Evolutionary conservation across 2,888 invertebrate genomes (phyloP).

Genomic region (Brachylomia viminalis): DNA sequence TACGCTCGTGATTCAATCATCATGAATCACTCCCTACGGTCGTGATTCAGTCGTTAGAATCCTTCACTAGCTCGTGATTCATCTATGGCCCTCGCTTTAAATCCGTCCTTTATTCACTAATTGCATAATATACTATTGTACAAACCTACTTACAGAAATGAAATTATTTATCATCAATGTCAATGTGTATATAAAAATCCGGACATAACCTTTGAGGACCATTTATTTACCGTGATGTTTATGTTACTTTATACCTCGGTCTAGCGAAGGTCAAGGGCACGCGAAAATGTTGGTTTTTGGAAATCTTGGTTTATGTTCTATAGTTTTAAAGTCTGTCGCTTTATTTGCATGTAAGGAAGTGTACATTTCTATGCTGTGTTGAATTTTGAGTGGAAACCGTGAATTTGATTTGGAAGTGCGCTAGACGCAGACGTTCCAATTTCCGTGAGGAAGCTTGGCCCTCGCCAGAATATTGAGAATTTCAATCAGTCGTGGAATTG

Average conservation of each 20-base stretch:
- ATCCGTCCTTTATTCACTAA: too few relatives aligned
- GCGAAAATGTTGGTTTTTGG: background rate
- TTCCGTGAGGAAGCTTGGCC: conserved; percentile 49
- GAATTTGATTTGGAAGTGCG: conserved; percentile 38
- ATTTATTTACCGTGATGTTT: background rate
- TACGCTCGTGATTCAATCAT: too few relatives aligned
- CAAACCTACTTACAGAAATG: too few relatives aligned
- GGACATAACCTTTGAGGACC: too few relatives aligned
- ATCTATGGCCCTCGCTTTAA: too few relatives aligned
- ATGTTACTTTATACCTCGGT: background rate
- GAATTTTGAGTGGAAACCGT: conserved; percentile 42
- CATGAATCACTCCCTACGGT: too few relatives aligned
- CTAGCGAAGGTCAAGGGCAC: background rate
- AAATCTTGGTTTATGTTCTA: background rate
- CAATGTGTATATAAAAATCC: too few relatives aligned
- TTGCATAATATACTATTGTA: too few relatives aligned
- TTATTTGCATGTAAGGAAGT: conserved; percentile 12
- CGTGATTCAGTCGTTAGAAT: too few relatives aligned
- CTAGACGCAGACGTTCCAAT: conserved; percentile 55
- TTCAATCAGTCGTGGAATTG: conserved; percentile 55
- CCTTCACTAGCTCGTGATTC: too few relatives aligned
- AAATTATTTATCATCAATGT: too few relatives aligned
- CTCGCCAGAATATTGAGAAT: conserved; percentile 33
- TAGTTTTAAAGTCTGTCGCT: background rate
- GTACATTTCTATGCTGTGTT: conserved; percentile 14